Evolutionary conservation across 2,113 vertebrate species (phyloP).

Genomic region (Gallinago jamesoni): DNA sequence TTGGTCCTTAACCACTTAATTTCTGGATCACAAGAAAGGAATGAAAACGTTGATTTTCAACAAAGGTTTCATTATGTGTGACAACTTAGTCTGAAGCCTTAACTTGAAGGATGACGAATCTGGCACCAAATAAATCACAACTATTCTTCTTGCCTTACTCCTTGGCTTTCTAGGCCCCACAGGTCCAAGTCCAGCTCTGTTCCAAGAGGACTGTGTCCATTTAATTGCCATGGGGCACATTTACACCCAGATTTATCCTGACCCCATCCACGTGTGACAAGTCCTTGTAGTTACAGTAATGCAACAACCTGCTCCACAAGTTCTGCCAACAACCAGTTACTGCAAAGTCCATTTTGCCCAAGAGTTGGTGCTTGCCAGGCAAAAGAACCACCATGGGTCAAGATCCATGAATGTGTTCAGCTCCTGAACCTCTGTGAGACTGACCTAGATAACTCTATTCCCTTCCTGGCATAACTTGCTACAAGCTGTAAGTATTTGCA

Average conservation of each 20-base stretch:
- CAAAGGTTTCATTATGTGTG: neutral
- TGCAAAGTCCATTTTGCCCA: neutral
- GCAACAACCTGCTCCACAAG: neutral
- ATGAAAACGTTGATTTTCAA: neutral
- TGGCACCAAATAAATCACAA: neutral
- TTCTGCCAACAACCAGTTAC: neutral
- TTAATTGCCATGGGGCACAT: neutral
- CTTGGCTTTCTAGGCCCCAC: neutral
- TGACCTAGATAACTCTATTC: neutral
- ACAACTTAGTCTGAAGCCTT: neutral
- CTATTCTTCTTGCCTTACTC: neutral
- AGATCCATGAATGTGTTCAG: neutral
- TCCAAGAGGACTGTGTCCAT: neutral
- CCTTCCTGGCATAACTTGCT: neutral
- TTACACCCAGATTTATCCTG: neutral
- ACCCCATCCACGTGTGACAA: rapidly evolving
- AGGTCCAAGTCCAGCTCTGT: neutral
- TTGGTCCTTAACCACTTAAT: neutral
- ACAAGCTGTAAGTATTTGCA: neutral
- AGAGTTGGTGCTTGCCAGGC: neutral
- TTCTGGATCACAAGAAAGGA: neutral
- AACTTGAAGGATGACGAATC: neutral
- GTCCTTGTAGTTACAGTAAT: neutral
- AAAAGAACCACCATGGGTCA: neutral
- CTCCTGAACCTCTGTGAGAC: neutral